Percentiles rank a stretch among this genome's conserved stretches.
Conservation (phyloP, 2,888 invertebrate genomes). For the Apoderus coryli region DNA sequence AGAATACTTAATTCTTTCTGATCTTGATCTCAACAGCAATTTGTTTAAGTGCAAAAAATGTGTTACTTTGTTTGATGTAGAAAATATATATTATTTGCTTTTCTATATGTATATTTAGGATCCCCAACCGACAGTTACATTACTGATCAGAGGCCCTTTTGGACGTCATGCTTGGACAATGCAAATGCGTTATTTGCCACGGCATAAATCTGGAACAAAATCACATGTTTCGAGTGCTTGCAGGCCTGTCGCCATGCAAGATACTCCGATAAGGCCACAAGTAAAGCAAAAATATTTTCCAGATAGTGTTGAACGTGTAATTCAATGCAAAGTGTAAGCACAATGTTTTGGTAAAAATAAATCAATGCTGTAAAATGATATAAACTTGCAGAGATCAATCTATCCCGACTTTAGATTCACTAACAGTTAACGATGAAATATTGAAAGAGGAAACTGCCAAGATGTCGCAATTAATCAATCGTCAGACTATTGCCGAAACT, state of each 20-base stretch:
- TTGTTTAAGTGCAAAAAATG: too few relatives aligned
- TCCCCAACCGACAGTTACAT: constrained; percentile 82
- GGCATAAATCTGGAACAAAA: constrained; percentile 60
- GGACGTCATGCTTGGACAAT: constrained; percentile 92
- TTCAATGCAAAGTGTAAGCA: constrained; percentile 62
- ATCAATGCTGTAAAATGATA: constrained; percentile 1
- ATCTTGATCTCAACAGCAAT: too few relatives aligned
- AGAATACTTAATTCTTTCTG: too few relatives aligned
- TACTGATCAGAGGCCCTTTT: constrained; percentile 83
- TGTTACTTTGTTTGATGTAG: too few relatives aligned
- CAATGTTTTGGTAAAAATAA: constrained; percentile 3
- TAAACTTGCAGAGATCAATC: constrained; percentile 58
- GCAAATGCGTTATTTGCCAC: constrained; percentile 73
- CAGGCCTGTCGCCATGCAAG: constrained; percentile 64
- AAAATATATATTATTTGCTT: too few relatives aligned
- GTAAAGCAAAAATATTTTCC: constrained; percentile 65
- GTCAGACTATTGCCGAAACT: constrained; percentile 41
- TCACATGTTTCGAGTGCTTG: constrained; percentile 47
- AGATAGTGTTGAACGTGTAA: constrained; percentile 63
- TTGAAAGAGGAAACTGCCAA: constrained; percentile 41
- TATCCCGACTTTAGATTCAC: constrained; percentile 74
- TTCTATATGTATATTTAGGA: constrained; percentile 41
- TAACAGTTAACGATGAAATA: constrained; percentile 42
- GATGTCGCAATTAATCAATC: constrained; percentile 56
- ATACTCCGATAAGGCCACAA: constrained; percentile 49